Evolutionary conservation across 2,888 invertebrate genomes (phyloP), one percentile per base, ranked within the genome.

Genomic region (Teleogryllus oceanicus): DNA sequence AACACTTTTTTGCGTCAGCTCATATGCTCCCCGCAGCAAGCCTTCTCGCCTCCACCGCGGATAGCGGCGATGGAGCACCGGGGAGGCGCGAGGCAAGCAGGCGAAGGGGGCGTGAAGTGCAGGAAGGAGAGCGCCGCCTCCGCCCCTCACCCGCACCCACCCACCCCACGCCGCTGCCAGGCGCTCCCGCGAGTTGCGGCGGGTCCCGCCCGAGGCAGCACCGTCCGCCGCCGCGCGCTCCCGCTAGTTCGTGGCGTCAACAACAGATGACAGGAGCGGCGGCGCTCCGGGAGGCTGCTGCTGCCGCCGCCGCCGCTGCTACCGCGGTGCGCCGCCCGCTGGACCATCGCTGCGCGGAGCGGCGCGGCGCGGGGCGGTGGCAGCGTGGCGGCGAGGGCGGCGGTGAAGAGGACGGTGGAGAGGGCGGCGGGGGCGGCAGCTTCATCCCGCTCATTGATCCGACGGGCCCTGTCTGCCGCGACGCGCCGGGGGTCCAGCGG

Each of bases 181-280:
- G 62, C 62, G 62, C 8, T 62, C 16, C 37, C 37, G 37, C 37
- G 37, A 37, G 37, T 37, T 37, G 37, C 37, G 37, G 37, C 37
- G 37, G 37, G 37, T 4, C 37, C 37, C 37, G 37, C 37, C 8
- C 13, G 62, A 18, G 13, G 62, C 62, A 62, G n/a, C 62, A 62
- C 62, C 13, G 16, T 13, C 62, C 16, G 62, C 62, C 62, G 62
- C 62, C 62, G 62, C 13, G 62, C 62, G 62, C 62, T 62, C 62
- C 62, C 62, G n/a, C 62, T 62, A 62, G 62, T 62, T 62, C 16
- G 62, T 13, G 62, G 62, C 62, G 62, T 62, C 62, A 62, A 13
- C 62, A 62, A 62, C 62, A 62, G 62, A 62, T 62, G 62, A 62
- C 62, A 62, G 62, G 16, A 62, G 62, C 62, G 62, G 62, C 62